These are phyloP conservation scores for Sisyra terminalis DNA, from an alignment of 2,888 invertebrate genomes.

Conservation along the genomic window DNA sequence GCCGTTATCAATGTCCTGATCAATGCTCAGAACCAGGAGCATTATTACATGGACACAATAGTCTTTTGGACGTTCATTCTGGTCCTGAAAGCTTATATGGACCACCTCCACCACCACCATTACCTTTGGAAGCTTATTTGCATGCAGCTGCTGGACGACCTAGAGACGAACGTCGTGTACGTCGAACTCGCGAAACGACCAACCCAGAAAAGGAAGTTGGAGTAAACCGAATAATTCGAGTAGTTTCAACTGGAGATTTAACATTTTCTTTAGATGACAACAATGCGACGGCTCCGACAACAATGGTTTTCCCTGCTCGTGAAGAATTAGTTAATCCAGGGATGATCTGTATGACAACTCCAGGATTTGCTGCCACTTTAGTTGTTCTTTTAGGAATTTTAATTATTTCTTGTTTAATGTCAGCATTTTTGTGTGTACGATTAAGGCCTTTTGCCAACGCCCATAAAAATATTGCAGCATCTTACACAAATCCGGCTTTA, in stretches of 20 bases:
- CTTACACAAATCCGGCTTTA: slow-evolving; percentile 20
- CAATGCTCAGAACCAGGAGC: slow-evolving; percentile 57
- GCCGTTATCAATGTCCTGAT: slow-evolving; percentile 82
- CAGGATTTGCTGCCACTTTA: slow-evolving; percentile 79
- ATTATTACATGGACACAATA: slow-evolving; percentile 17
- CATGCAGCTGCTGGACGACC: slow-evolving; percentile 45
- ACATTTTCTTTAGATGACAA: slow-evolving; percentile 65
- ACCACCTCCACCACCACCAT: slow-evolving; percentile 42
- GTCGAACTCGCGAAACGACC: slow-evolving; percentile 44
- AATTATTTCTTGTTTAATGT: slow-evolving; percentile 69
- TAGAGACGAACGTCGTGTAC: slow-evolving; percentile 54
- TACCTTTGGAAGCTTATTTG: slow-evolving; percentile 44
- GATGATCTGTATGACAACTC: slow-evolving; percentile 84
- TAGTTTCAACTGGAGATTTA: slow-evolving; percentile 81
- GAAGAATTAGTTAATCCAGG: slow-evolving; percentile 32
- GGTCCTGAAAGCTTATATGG: slow-evolving; percentile 49
- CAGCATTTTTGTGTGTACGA: slow-evolving; percentile 70
- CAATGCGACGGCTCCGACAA: slow-evolving; percentile 35
- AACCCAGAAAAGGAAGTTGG: slow-evolving; percentile 68
- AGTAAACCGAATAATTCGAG: slow-evolving; percentile 73
- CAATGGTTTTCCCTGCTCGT: slow-evolving; percentile 55
- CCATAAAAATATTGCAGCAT: slow-evolving; percentile 34
- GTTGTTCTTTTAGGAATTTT: slow-evolving; percentile 68
- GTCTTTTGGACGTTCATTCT: slow-evolving; percentile 35
- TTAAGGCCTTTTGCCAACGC: slow-evolving; percentile 48